phyloP scores from a whole-genome alignment of 2,797 vertebrate species.

The Rachycentron canadum region DNA sequence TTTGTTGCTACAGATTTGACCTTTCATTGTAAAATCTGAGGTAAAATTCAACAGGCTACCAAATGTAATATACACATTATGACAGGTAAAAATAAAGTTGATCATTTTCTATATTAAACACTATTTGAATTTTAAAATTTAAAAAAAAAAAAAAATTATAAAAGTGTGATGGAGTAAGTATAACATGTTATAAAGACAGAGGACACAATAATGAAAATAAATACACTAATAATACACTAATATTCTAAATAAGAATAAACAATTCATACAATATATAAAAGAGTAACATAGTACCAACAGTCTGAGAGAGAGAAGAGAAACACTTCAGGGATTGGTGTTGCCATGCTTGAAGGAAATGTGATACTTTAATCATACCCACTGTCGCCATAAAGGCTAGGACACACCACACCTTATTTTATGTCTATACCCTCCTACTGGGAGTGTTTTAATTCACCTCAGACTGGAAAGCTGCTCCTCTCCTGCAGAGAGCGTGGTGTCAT shows the following conservation, averaged over 20 bases:
- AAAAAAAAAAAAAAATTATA: too few species aligned
- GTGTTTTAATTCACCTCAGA: conserved; percentile 47
- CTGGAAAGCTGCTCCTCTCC: conserved; percentile 34
- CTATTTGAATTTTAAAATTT: background rate
- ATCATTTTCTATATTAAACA: background rate
- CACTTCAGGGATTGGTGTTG: background rate
- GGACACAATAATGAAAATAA: background rate
- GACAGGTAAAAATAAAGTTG: background rate
- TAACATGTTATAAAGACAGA: background rate
- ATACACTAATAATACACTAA: too few species aligned
- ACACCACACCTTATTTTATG: conserved; percentile 44
- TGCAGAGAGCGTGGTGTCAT: conserved; percentile 31
- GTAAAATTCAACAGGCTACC: background rate
- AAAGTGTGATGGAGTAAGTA: background rate
- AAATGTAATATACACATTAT: background rate
- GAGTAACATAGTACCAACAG: conserved; percentile 7
- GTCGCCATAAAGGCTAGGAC: conserved; percentile 29
- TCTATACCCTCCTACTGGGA: conserved; percentile 34
- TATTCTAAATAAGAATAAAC: background rate
- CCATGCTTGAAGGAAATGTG: conserved; percentile 20
- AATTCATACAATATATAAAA: background rate
- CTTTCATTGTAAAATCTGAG: background rate
- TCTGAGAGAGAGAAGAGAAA: conserved; percentile 8
- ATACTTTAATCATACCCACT: conserved; percentile 35
- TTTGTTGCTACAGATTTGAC: conserved; percentile 12